These are phyloP conservation scores for Coptotermes formosanus DNA, from an alignment of 1,140 invertebrate genomes.

Conservation along the genomic window DNA sequence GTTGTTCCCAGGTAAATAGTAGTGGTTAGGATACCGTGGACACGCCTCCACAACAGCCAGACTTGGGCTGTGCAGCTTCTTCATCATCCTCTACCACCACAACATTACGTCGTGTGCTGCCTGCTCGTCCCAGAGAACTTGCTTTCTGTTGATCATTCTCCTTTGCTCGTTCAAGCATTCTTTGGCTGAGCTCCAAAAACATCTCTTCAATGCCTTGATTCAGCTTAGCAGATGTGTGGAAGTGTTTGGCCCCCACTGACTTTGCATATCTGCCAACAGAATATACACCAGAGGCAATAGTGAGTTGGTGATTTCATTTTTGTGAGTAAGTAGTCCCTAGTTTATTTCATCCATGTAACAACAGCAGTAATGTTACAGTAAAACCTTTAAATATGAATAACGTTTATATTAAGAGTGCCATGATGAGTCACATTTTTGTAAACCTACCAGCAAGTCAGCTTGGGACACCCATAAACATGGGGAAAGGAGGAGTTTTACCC, in stretches of 20 bases:
- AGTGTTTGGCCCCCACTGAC: constrained; percentile 91
- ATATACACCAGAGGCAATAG: constrained; percentile 24
- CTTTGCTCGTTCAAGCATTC: constrained; percentile 60
- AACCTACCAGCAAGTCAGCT: no score
- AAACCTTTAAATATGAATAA: no score
- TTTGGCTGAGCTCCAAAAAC: constrained; percentile 80
- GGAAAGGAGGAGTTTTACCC: no score
- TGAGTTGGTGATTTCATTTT: constrained; percentile 27
- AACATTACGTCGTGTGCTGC: constrained; percentile 53
- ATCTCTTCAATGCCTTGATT: constrained; percentile 92
- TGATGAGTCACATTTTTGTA: no score
- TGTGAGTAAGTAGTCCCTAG: no score
- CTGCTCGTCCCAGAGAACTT: constrained; percentile 51
- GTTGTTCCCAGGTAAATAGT: not conserved
- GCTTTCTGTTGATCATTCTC: constrained; percentile 48
- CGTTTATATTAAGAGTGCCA: no score
- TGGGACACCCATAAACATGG: no score
- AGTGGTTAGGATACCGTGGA: constrained; percentile 18
- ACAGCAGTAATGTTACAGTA: no score
- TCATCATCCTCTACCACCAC: constrained; percentile 61
- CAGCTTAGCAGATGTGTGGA: constrained; percentile 91
- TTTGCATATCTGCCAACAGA: constrained; percentile 72
- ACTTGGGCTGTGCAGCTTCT: constrained; percentile 30
- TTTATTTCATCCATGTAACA: no score
- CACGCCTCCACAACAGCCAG: constrained; percentile 31